Base-by-base conservation (phyloP, 2,888 invertebrate genomes). In the Resseliella maxima region DNA sequence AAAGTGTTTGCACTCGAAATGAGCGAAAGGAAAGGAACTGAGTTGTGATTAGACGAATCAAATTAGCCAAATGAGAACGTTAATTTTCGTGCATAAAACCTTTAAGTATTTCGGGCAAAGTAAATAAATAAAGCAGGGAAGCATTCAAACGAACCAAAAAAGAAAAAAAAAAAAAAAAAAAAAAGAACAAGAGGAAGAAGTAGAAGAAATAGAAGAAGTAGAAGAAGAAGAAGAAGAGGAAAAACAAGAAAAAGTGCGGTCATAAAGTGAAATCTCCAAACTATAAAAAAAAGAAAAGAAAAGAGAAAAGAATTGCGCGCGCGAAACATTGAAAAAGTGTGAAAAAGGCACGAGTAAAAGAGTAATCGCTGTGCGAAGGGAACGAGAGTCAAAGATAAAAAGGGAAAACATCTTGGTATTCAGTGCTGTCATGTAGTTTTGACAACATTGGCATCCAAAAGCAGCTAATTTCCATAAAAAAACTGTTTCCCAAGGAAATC, bases 1-100 rank as follows among this genome's bases (percentile, higher is more conserved):
- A 50, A 50, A 50, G 21, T 18, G 50, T 50, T 10, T 6, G 24
- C 24, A 27, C n/a, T n/a, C 59, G 59, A 24, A 50, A 50, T 21
- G 50, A 2, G 24, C 59, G 24, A 59, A 72, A 72, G 31, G 72
- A 18, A 50, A 50, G 46, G 72, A 72, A 72, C 72, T 72, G 72
- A 72, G 35, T 31, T 72, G 72, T 31, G 72, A 72, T 72, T 72
- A 72, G 72, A 72, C 72, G 72, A 72, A 72, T 72, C 72, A 72
- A 72, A 72, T 72, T 72, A 72, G 72, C 31, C 72, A 72, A 72
- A 72, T 72, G 72, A 72, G 72, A 72, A 72, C 72, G 72, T 72
- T 72, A 72, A 72, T 72, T 72, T 72, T 72, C 31, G 72, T 72
- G 72, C 59, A 59, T 59, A 59, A 24, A 35, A 72, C 31, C 59